phyloP scores from a whole-genome alignment of 2,888 invertebrate genomes.

The Monopis laevigella region DNA sequence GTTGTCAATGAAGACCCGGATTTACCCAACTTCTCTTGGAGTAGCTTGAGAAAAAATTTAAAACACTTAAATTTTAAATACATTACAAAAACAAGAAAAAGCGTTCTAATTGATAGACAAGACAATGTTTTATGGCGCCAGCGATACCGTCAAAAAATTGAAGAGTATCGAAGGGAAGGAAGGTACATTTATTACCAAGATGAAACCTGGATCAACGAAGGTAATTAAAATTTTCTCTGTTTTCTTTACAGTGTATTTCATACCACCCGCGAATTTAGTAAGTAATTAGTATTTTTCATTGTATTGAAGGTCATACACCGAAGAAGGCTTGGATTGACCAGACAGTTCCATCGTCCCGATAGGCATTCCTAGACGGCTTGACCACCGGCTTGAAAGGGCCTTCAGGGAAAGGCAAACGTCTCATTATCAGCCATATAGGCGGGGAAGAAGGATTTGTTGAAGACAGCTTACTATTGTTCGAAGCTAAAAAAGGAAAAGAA shows the following conservation, averaged over 20 bases:
- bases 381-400: constrained; percentile 19
- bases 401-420: constrained; percentile 17
- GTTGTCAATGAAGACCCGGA: constrained; percentile 19
- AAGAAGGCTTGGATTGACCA: constrained; percentile 20
- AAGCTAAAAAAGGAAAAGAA: constrained; percentile 20
- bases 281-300: constrained; percentile 7
- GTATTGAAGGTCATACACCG: constrained; percentile 19
- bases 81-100: constrained; percentile 15
- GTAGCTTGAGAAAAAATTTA: constrained; percentile 16
- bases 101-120: constrained; percentile 18
- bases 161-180: constrained; percentile 18
- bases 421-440: constrained; percentile 19
- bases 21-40: constrained; percentile 19
- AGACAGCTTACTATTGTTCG: constrained; percentile 19
- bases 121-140: constrained; percentile 21
- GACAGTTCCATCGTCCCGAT: constrained; percentile 18
- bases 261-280: constrained; percentile 13
- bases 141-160: constrained; percentile 18
- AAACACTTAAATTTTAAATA: constrained; percentile 14
- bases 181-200: constrained; percentile 19
- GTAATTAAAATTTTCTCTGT: constrained; percentile 18
- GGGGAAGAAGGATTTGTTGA: constrained; percentile 15
- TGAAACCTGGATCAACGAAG: constrained; percentile 22
- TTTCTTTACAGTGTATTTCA: constrained; percentile 15
- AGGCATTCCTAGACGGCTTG: constrained; percentile 22